Evolutionary conservation across 92 coral and sea anemone species (phyloP).

Genomic region (Palythoa grandis): DNA sequence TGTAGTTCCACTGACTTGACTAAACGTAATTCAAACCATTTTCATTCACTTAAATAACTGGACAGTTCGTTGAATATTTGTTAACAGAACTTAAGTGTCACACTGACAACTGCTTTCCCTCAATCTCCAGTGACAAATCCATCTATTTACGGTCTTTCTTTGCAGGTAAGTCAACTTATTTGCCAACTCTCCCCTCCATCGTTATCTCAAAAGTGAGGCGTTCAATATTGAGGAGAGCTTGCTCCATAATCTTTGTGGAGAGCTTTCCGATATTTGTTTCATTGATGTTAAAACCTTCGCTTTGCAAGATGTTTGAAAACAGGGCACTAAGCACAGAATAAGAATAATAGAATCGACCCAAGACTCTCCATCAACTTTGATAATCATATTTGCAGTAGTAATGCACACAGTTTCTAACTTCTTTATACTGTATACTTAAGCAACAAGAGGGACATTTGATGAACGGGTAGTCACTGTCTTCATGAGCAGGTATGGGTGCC

Average conservation of each 20-base stretch:
- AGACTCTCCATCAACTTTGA: not conserved
- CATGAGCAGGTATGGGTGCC: not conserved
- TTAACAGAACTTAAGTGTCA: not conserved
- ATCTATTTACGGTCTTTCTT: not conserved
- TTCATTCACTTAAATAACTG: not conserved
- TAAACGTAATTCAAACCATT: not conserved
- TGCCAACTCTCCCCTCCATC: no score
- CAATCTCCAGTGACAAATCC: not conserved
- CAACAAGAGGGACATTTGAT: not conserved
- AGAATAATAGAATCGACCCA: not conserved
- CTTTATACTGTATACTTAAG: not conserved
- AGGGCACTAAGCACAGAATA: not conserved
- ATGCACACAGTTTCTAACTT: not conserved
- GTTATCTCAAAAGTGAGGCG: no score
- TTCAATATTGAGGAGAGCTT: no score
- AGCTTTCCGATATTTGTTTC: not conserved
- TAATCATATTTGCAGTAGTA: not conserved
- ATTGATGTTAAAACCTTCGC: not conserved
- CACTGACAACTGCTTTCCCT: not conserved
- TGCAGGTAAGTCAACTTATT: no score
- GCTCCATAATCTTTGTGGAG: no score
- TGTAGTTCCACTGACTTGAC: no score
- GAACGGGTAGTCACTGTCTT: not conserved
- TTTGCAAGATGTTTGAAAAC: not conserved
- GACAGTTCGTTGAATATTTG: not conserved